Base-by-base conservation (phyloP, 2,113 vertebrate species). In the Zonotrichia leucophrys region DNA sequence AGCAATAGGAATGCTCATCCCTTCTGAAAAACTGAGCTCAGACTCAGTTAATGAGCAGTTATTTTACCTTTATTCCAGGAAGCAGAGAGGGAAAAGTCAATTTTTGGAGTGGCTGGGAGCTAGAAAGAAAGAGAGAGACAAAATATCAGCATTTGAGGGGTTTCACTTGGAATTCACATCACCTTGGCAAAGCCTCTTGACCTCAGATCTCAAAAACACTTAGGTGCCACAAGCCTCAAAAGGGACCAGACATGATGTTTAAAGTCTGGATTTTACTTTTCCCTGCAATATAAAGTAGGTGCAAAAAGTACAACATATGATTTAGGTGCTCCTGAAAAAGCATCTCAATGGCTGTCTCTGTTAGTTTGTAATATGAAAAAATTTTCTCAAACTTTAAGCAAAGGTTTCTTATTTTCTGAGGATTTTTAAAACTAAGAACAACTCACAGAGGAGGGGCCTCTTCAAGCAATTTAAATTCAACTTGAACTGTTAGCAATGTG, bases 11-110 rank as follows among this genome's bases (percentile, higher is more conserved):
- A 84, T 47, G 31, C 15, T 69, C 30, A 67, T 53, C 22, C 22
- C n/a, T 73, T 52, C 55, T 84, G 41, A 53, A 60, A 59, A 15
- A 42, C 11, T 63, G 44, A 64, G 12, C 47, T 86, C 63, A 80
- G 49, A 47, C 12, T 44, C 73, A 60, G n/a, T 19, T 18, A 28
- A 1, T 39, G 10, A 80, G 27, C 68, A 77, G 27, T 63, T 77
- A 50, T 89, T 96, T 98, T 98, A 99, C 99, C 99, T 96, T 98
- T 99, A 90, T 99, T 99, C 99, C 99, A 99, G 10, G 97, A 52
- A 27, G 98, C 92, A 3, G 98, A 96, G 14, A 98, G 82, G 17
- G 98, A 98, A 72, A 99, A 98, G 70, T 98, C 98, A 55, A 99
- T 86, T 94, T 98, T 98, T 37, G 99, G 99, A 83, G 98, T 64